phyloP scores from a whole-genome alignment of 2,797 vertebrate species.

The Neomorphus geoffroyi region DNA sequence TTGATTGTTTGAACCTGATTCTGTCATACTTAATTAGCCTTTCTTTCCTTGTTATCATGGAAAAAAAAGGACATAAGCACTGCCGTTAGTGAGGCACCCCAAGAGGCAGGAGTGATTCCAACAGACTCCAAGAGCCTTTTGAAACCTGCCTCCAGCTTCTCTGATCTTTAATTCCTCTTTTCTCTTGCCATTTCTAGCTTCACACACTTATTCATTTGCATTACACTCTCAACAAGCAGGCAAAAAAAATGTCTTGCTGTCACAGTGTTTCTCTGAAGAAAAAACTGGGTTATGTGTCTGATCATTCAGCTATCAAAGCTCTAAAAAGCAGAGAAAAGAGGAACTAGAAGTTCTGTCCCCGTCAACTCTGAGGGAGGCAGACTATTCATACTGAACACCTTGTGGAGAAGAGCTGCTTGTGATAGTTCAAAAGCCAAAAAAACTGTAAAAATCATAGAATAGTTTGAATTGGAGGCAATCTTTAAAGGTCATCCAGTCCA shows the following conservation, averaged over 20 bases:
- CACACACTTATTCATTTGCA: constrained; percentile 11
- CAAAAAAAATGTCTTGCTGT: not conserved
- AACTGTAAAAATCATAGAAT: not conserved
- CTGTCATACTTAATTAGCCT: constrained; percentile 38
- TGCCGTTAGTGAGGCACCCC: not conserved
- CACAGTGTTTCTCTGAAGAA: not conserved
- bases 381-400: not conserved
- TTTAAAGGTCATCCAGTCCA: too few species aligned
- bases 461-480: too few species aligned
- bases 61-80: constrained; percentile 1
- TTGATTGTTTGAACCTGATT: constrained; percentile 31
- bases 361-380: not conserved
- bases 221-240: not conserved
- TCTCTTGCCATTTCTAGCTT: constrained; percentile 55
- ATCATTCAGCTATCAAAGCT: not conserved
- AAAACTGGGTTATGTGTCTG: constrained; percentile 3
- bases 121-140: constrained; percentile 24
- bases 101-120: constrained; percentile 5
- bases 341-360: not conserved
- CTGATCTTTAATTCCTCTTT: constrained; percentile 61
- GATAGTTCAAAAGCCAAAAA: not conserved
- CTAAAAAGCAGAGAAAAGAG: not conserved
- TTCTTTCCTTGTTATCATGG: constrained; percentile 24
- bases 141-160: constrained; percentile 48
- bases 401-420: not conserved